A percentile compares a stretch with the other conserved stretches of the same genome.
phyloP scores from a whole-genome alignment of 2,113 vertebrate species.

The Corydoras maculifer region DNA sequence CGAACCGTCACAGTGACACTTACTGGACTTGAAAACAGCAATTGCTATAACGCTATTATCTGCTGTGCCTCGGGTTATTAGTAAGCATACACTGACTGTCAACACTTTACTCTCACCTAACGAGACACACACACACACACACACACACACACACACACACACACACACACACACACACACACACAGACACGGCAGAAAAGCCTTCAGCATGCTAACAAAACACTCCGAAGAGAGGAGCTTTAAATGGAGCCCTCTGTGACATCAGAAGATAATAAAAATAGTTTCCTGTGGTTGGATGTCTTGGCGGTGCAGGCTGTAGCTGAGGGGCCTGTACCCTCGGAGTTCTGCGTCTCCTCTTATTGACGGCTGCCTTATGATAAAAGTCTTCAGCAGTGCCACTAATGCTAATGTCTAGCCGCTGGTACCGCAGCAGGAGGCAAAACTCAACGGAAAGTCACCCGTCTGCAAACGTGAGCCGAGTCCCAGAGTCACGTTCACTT shows the following conservation, averaged over 20 bases:
- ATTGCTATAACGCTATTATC: slow-evolving; percentile 56
- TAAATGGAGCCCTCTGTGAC: slow-evolving; percentile 56
- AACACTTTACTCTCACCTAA: neutral
- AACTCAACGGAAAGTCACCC: slow-evolving; percentile 50
- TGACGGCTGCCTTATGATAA: slow-evolving; percentile 68
- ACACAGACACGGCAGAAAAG: slow-evolving; percentile 48
- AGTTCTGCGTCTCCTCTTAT: slow-evolving; percentile 48
- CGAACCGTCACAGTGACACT: slow-evolving; percentile 43
- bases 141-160: slow-evolving; percentile 25
- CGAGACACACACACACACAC: slow-evolving; percentile 32
- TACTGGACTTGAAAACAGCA: slow-evolving; percentile 36
- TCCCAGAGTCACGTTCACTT: slow-evolving; percentile 15
- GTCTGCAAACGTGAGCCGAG: slow-evolving; percentile 53
- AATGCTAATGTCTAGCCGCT: slow-evolving; percentile 65
- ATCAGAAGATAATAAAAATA: slow-evolving; percentile 67
- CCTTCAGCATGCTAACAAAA: slow-evolving; percentile 64
- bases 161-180: slow-evolving; percentile 37
- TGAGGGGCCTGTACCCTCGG: neutral
- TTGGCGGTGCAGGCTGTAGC: slow-evolving; percentile 35
- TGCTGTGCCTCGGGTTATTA: slow-evolving; percentile 45
- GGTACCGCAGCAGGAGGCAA: slow-evolving; percentile 49
- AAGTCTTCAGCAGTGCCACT: slow-evolving; percentile 49
- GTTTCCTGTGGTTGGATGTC: slow-evolving; percentile 32
- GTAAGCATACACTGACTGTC: too few species aligned
- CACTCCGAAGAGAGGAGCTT: slow-evolving; percentile 40